phyloP scores from a whole-genome alignment of 1,140 invertebrate species.

The Chlorops oryzae region DNA sequence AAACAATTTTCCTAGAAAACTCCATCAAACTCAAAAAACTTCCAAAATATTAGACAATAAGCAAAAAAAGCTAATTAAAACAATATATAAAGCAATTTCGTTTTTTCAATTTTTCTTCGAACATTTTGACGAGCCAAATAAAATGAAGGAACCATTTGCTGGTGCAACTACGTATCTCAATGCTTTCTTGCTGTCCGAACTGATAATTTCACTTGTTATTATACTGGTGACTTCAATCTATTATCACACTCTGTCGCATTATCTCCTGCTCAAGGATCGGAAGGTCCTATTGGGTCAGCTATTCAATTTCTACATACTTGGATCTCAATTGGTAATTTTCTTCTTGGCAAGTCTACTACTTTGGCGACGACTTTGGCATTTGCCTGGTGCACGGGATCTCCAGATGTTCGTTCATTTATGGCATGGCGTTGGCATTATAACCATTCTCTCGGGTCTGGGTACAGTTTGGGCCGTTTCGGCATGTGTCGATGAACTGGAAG shows the following conservation, averaged over 20 bases:
- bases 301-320: constrained; percentile 29
- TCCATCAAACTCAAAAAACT: no score
- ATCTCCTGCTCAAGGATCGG: constrained; percentile 23
- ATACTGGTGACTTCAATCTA: constrained; percentile 28
- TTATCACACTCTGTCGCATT: constrained; percentile 24
- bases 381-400: constrained; percentile 33
- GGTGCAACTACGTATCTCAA: constrained; percentile 28
- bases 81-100: not conserved
- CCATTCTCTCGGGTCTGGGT: constrained; percentile 30
- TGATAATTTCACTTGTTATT: constrained; percentile 28
- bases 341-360: constrained; percentile 30
- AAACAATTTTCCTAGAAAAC: no score
- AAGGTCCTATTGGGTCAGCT: constrained; percentile 25
- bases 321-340: constrained; percentile 25
- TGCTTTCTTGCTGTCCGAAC: constrained; percentile 28
- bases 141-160: constrained; percentile 40
- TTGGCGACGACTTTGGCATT: constrained; percentile 33
- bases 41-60: no score
- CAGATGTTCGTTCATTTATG: constrained; percentile 28
- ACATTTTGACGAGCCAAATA: constrained; percentile 28
- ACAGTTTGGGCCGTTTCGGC: constrained; percentile 27
- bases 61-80: not conserved
- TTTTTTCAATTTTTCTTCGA: not conserved
- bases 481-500: constrained; percentile 21
- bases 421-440: constrained; percentile 34